Evolutionary conservation across 1,140 invertebrate species (phyloP).

Genomic region (Hylyphantes graminicola): DNA sequence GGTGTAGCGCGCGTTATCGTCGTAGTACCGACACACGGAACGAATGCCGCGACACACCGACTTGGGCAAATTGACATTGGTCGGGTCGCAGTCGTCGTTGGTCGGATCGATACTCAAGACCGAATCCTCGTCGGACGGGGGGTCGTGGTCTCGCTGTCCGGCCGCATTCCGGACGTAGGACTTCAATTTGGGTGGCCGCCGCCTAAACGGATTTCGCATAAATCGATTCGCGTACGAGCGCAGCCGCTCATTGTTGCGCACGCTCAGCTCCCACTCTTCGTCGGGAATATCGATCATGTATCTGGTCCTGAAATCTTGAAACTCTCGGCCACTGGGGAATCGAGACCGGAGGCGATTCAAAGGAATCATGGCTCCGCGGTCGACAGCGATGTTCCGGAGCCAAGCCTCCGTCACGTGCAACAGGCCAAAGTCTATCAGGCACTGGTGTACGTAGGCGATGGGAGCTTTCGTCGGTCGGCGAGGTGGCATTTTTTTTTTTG

Average conservation of each 20-base stretch:
- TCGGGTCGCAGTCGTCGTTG: not conserved
- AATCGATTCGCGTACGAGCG: not conserved
- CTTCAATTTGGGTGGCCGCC: not conserved
- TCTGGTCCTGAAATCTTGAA: not conserved
- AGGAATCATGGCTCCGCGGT: not conserved
- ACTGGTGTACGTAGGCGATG: not conserved
- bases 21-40: not conserved
- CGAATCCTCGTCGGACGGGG: not conserved
- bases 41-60: constrained; percentile 2
- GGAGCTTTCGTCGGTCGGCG: not conserved
- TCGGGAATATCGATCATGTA: not conserved
- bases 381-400: not conserved
- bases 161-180: not conserved
- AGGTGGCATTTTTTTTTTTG: not conserved
- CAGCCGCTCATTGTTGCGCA: not conserved
- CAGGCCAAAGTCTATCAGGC: not conserved
- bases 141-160: not conserved
- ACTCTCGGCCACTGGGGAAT: not conserved
- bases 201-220: not conserved
- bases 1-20: not conserved
- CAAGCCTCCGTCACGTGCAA: not conserved
- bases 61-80: constrained; percentile 5
- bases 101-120: not conserved
- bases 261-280: not conserved
- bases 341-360: not conserved